Evolutionary conservation across 2,113 vertebrate species (phyloP), one percentile per base, ranked within the genome.

Genomic region (Prochilodus magdalenae): DNA sequence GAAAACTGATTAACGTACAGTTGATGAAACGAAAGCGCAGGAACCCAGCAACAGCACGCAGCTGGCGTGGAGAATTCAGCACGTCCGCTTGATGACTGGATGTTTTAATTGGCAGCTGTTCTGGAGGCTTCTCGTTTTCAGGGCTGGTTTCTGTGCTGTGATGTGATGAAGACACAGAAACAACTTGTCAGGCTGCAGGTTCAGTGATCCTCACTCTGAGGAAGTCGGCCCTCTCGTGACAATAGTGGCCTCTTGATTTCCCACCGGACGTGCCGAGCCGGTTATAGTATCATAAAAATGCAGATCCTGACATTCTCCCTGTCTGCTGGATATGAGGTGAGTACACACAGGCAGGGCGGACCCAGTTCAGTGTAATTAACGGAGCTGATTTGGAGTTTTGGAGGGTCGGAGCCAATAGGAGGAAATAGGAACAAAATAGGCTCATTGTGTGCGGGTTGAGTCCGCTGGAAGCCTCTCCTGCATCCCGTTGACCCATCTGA

Each of bases 301-400:
- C 73, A 83, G 84, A 87, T 86, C 77, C 51, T 85, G 84, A 88
- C 83, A 86, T 89, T 90, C 81, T 86, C 24, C 40, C 22, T 47
- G 30, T 84, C 73, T 63, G 33, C 24, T 71, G 62, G 77, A 78
- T 18, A 77, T 70, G 73, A 77, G 69, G 60, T 63, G 69, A 77
- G 59, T 27, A 79, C 65, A 80, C 73, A 80, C n/a, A 70, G 33
- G 62, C 79, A 59, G 79, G 60, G 53, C 66, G 30, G 57, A 49
- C 53, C 13, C 26, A 16, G 22, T 77, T 57, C 57, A 3, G 26
- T 33, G 69, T 81, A 84, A 86, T 85, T 85, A 88, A 82, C 27
- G 29, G 71, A 33, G 40, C 59, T 22, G 27, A 66, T 26, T n/a
- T 24, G 22, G 60, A 66, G 20, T 55, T 66, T 51, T n/a, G n/a